phyloP scores from a whole-genome alignment of 1,140 invertebrate species.

The Tribolium castaneum region DNA sequence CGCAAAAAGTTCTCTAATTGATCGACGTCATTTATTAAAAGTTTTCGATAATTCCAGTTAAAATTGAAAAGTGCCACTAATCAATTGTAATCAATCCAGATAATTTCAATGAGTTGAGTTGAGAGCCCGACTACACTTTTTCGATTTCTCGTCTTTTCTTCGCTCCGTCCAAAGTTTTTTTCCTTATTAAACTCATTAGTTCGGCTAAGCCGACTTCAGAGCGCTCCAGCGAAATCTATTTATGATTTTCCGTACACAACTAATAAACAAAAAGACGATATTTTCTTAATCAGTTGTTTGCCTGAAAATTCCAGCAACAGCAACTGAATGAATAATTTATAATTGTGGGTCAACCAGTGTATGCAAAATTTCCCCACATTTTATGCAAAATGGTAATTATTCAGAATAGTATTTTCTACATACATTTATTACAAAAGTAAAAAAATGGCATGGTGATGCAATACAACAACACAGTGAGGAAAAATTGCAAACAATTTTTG shows the following conservation, averaged over 20 bases:
- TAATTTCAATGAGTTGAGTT: slow-evolving; percentile 10
- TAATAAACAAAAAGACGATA: too few relatives aligned
- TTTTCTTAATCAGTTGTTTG: not conserved
- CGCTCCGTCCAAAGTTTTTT: not conserved
- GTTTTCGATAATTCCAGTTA: slow-evolving; percentile 27
- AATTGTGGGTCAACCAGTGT: not conserved
- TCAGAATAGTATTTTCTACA: not conserved
- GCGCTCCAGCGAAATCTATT: too few relatives aligned
- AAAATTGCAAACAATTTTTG: too few relatives aligned
- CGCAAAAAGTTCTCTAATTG: slow-evolving; percentile 29
- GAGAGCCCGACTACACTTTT: not conserved
- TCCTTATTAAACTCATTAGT: not conserved
- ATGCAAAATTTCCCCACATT: not conserved
- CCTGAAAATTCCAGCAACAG: not conserved
- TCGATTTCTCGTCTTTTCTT: slow-evolving; percentile 1
- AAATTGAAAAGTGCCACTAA: slow-evolving; percentile 33
- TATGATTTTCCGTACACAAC: too few relatives aligned
- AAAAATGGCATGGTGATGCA: not conserved
- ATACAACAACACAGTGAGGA: too few relatives aligned
- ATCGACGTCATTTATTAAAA: slow-evolving; percentile 34
- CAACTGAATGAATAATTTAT: not conserved
- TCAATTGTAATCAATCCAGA: slow-evolving; percentile 35
- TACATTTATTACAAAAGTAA: not conserved
- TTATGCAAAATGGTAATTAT: not conserved
- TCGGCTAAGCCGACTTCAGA: too few relatives aligned